These are phyloP conservation scores for Lepus timidus DNA, from an alignment of 2,113 vertebrate genomes.

Conservation along the genomic window DNA sequence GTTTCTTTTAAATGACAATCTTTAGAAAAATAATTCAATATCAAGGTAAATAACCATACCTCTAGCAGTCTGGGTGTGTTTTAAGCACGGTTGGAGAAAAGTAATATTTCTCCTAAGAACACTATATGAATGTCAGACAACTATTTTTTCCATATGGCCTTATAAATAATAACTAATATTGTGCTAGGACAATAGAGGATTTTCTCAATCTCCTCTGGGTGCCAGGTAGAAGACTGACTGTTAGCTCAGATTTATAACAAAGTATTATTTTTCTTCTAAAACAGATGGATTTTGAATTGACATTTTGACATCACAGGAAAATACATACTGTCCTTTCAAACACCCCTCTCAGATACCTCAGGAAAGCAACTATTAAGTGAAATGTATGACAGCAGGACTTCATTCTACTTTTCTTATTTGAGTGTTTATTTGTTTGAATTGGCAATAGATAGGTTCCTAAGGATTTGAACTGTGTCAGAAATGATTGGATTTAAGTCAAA, in stretches of 20 bases:
- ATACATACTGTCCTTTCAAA: constrained; percentile 79
- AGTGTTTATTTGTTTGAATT: constrained; percentile 80
- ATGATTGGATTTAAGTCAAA: constrained; percentile 77
- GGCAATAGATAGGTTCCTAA: constrained; percentile 60
- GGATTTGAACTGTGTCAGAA: constrained; percentile 73
- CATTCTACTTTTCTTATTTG: constrained; percentile 70
- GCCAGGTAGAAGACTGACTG: constrained; percentile 69
- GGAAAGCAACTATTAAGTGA: constrained; percentile 79
- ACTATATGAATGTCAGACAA: constrained; percentile 59
- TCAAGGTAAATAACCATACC: constrained; percentile 75
- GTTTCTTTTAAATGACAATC: constrained; percentile 61
- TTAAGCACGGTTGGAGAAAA: constrained; percentile 60
- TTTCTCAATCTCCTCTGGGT: constrained; percentile 74
- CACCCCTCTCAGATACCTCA: constrained; percentile 51
- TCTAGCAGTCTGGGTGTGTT: constrained; percentile 47
- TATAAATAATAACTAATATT: constrained; percentile 80
- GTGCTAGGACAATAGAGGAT: constrained; percentile 73
- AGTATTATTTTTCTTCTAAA: constrained; percentile 82
- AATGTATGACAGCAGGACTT: constrained; percentile 76
- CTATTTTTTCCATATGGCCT: constrained; percentile 47
- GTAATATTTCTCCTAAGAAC: constrained; percentile 63
- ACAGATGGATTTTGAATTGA: constrained; percentile 82
- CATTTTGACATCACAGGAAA: constrained; percentile 82
- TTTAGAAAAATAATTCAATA: constrained; percentile 72
- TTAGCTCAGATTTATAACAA: constrained; percentile 79